These are phyloP conservation scores for Parascotia fuliginaria DNA, from an alignment of 2,888 invertebrate species.

Conservation along the genomic window DNA sequence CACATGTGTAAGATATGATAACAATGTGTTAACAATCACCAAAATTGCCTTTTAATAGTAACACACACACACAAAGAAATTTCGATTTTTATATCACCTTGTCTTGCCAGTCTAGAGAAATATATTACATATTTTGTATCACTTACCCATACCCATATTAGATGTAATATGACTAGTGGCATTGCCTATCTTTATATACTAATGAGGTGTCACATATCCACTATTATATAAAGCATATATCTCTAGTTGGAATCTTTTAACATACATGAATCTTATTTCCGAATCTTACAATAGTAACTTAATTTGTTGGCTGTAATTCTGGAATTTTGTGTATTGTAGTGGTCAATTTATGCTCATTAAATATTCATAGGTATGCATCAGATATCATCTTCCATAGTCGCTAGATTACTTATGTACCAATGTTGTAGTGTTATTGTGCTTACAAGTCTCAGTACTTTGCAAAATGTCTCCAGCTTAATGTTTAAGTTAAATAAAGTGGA, in stretches of 20 bases:
- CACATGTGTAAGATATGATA: constrained; percentile 19
- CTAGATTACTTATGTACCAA: constrained; percentile 35
- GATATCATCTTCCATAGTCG: constrained; percentile 50
- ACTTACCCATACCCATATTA: constrained; percentile 16
- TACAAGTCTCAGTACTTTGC: constrained; percentile 35
- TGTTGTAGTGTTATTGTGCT: constrained; percentile 35
- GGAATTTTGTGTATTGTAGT: constrained; percentile 53
- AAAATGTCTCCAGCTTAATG: constrained; percentile 1
- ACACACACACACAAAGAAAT: constrained; percentile 25
- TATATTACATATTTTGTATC: constrained; percentile 18
- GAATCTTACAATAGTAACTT: constrained; percentile 28
- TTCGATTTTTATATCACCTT: constrained; percentile 40
- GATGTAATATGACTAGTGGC: constrained; percentile 19
- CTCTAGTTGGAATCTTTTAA: too few relatives aligned
- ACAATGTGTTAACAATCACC: constrained; percentile 34
- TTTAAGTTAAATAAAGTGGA: constrained; percentile 1
- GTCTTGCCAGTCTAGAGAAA: constrained; percentile 55
- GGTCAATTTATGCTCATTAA: constrained; percentile 54
- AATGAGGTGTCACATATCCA: constrained; percentile 39
- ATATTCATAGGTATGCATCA: constrained; percentile 38
- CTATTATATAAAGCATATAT: constrained; percentile 9
- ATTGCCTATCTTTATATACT: constrained; percentile 21
- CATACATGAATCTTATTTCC: constrained; percentile 9
- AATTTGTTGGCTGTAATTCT: constrained; percentile 44
- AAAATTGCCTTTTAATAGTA: constrained; percentile 50